A percentile compares a stretch with the other conserved stretches of the same genome.
Evolutionary conservation across 1,140 invertebrate genomes (phyloP).

Genomic region (Chymomyza costata): DNA sequence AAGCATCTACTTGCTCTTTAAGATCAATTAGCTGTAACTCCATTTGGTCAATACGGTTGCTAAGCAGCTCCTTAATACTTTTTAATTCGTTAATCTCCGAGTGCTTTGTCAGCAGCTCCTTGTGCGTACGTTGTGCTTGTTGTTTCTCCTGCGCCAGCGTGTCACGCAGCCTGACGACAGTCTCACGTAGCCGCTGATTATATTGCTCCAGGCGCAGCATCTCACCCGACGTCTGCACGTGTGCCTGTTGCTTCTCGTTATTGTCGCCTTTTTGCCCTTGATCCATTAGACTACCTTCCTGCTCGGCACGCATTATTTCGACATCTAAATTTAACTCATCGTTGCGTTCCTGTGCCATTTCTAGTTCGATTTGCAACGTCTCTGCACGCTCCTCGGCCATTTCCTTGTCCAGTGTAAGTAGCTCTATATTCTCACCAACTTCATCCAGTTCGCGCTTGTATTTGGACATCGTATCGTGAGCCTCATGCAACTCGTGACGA

Average conservation of each 20-base stretch:
- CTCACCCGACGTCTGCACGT: slow-evolving; percentile 82
- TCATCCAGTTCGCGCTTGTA: slow-evolving; percentile 94
- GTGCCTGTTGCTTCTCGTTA: slow-evolving; percentile 37
- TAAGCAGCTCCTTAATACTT: slow-evolving; percentile 90
- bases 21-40: slow-evolving; percentile 90
- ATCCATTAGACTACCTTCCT: slow-evolving; percentile 74
- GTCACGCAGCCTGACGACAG: slow-evolving; percentile 93
- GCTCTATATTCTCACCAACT: slow-evolving; percentile 93
- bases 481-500: slow-evolving; percentile 89
- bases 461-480: slow-evolving; percentile 85
- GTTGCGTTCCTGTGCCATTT: slow-evolving; percentile 89
- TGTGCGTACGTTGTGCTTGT: slow-evolving; percentile 88
- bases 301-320: slow-evolving; percentile 92
- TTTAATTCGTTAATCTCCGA: slow-evolving; percentile 89
- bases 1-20: slow-evolving; percentile 86
- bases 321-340: slow-evolving; percentile 94
- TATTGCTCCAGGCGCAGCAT: slow-evolving; percentile 95
- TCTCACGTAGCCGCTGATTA: slow-evolving; percentile 93
- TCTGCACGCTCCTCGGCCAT: slow-evolving; percentile 99
- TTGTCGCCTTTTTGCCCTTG: slow-evolving; percentile 52
- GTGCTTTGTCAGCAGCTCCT: slow-evolving; percentile 92
- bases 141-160: slow-evolving; percentile 96
- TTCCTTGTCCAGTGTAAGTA: slow-evolving; percentile 97
- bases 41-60: slow-evolving; percentile 83
- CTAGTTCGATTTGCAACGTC: slow-evolving; percentile 91